Evolutionary conservation across 2,888 invertebrate genomes (phyloP), one percentile per base, ranked within the genome.

Genomic region (Cosmia pyralina): DNA sequence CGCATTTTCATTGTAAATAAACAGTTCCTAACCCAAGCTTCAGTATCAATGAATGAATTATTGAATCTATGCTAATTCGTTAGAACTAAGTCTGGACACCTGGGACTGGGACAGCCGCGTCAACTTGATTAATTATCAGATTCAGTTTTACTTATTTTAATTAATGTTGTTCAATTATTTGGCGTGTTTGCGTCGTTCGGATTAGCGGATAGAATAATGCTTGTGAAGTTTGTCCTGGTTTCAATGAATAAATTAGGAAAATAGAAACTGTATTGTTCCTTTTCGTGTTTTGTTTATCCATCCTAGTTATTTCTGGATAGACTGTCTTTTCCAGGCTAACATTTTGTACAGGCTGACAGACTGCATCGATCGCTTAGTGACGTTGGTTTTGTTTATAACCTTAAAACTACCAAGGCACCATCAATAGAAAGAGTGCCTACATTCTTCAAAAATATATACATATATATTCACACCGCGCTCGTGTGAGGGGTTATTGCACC

Each of bases 21-120:
- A 65, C 50, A 65, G 17, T 57, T 22, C 52, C 15, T 44, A 22
- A 55, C 48, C 22, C 17, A 22, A 55, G 19, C 63, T 55, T 34
- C 44, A 34, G 69, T 70, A 82, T 79, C 75, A 79, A 60, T 73
- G 17, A 79, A 82, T 82, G 15, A 77, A 79, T 86, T 72, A 84
- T 77, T 57, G 67, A 69, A 81, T 68, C 63, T 64, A 82, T 77
- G 75, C 71, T 80, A 80, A 82, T 80, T 81, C 50, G 59, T 64
- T 55, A 13, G 38, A 66, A 75, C 78, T 74, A 72, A 85, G 69
- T 63, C 64, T 67, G 74, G 82, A 65, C 85, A 82, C 84, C 86
- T 84, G 86, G 72, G 79, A 60, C 86, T 84, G 86, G 73, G 79
- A 60, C 69, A 65, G 44, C 65, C 8, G 58, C 62, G 79, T 81